Base-by-base conservation (phyloP, 2,888 invertebrate species). In the Auanema sp. region DNA sequence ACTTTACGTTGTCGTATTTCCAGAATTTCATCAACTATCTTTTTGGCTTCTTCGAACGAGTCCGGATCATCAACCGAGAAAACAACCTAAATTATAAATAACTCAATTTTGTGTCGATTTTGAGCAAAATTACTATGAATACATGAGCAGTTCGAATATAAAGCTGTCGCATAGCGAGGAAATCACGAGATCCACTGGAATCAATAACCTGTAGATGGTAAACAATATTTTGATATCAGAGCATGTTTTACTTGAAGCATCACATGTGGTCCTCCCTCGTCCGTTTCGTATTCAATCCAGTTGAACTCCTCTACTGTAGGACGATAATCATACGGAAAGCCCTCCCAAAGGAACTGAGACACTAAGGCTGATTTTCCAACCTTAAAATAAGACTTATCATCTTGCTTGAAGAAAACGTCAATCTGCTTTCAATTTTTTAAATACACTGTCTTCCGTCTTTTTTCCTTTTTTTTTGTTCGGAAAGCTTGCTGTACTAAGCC, bases 291-390 rank as follows among this genome's bases (percentile, higher is more conserved):
- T 63, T 83, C 83, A 50, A 83, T 74, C 83, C 83, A 83, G 65
- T 83, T 78, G 65, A 83, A 83, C 56, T 83, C 83, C 63, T 83
- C 83, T 1, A 83, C 78, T 0, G 83, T 83, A 6, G 83, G 77
- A n/a, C 66, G 64, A 66, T 83, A 83, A 11, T 79, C 78, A 33
- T 57, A 54, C 12, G 81, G 62, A 61, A 79, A 81, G 40, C 65
- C 69, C 23, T 74, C 71, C 80, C 79, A 82, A n/a, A 82, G 62
- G 60, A 80, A 82, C 53, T 82, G 82, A 11, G 75, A 77, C 16
- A 82, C 80, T 58, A 82, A 66, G 8, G 81, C 77, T 14, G 81
- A 77, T 61, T 82, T 82, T 24, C 82, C 82, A 16, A 80, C 81
- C 80, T 80, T 6, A 60, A 69, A 49, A n/a, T 6, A 41, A 10